Percentiles rank a stretch among this genome's conserved stretches.
phyloP scores from a whole-genome alignment of 2,113 vertebrate genomes.

The Amphilophus citrinellus region DNA sequence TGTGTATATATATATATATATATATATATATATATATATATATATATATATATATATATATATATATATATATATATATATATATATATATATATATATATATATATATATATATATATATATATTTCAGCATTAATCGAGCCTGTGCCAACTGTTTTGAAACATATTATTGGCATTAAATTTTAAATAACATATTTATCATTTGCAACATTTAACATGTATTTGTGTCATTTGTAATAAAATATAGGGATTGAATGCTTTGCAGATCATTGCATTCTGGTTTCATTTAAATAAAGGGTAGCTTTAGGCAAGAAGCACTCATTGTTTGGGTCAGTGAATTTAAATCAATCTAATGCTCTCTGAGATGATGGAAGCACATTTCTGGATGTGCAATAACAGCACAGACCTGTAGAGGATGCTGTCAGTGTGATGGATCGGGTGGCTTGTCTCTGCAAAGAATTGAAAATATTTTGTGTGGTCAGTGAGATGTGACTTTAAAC shows the following conservation, averaged over 20 bases:
- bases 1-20: neutral
- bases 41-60: too few relatives aligned
- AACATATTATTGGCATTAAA: too few relatives aligned
- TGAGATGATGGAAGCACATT: neutral
- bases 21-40: too few relatives aligned
- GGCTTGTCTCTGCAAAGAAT: neutral
- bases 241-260: neutral
- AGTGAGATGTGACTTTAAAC: neutral
- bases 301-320: neutral
- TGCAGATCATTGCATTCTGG: neutral
- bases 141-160: neutral
- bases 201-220: neutral
- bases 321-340: neutral
- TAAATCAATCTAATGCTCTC: neutral
- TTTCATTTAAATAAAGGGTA: neutral
- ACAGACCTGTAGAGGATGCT: conserved; percentile 33
- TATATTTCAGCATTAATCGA: neutral
- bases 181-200: too few relatives aligned
- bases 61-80: too few relatives aligned
- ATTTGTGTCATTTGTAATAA: neutral
- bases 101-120: too few relatives aligned
- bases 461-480: neutral
- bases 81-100: too few relatives aligned
- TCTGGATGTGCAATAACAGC: neutral
- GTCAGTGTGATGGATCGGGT: neutral